These are phyloP conservation scores for Cyphomyrus plagiostoma DNA, from an alignment of 2,113 vertebrate species.

Conservation along the genomic window DNA sequence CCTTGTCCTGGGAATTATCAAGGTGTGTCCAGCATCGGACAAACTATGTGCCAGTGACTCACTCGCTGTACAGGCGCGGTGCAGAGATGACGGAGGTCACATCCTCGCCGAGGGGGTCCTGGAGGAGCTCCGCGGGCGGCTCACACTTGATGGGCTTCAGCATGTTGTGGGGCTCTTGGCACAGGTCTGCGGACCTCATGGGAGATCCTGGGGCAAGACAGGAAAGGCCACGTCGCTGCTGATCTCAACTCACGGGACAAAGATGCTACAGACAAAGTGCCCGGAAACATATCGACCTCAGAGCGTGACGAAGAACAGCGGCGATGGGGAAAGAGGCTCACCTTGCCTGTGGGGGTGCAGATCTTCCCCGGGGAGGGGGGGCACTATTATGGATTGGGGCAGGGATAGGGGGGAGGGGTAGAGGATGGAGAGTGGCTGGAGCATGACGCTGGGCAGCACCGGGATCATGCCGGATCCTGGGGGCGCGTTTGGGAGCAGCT, in stretches of 20 bases:
- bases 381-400: constrained; percentile 78
- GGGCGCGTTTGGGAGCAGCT: constrained; percentile 55
- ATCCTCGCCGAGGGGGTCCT: constrained; percentile 66
- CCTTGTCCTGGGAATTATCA: background rate
- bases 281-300: background rate
- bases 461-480: constrained; percentile 74
- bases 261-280: no score
- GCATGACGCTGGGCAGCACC: constrained; percentile 78
- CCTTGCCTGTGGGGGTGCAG: constrained; percentile 69
- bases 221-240: background rate
- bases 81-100: constrained; percentile 77
- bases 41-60: constrained; percentile 50
- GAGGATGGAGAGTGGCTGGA: constrained; percentile 80
- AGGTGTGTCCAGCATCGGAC: background rate
- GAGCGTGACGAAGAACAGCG: background rate
- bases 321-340: constrained; percentile 37
- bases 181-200: constrained; percentile 35
- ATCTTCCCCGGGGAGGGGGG: constrained; percentile 66
- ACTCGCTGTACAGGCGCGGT: constrained; percentile 60
- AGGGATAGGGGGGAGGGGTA: constrained; percentile 78
- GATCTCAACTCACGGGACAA: background rate
- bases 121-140: constrained; percentile 57
- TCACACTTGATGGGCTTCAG: constrained; percentile 86
- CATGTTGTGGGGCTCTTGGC: constrained; percentile 58
- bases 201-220: constrained; percentile 34